A percentile compares a stretch with the other conserved stretches of the same genome.
Evolutionary conservation across 2,888 invertebrate species (phyloP).

Genomic region (Erebia epiphron): DNA sequence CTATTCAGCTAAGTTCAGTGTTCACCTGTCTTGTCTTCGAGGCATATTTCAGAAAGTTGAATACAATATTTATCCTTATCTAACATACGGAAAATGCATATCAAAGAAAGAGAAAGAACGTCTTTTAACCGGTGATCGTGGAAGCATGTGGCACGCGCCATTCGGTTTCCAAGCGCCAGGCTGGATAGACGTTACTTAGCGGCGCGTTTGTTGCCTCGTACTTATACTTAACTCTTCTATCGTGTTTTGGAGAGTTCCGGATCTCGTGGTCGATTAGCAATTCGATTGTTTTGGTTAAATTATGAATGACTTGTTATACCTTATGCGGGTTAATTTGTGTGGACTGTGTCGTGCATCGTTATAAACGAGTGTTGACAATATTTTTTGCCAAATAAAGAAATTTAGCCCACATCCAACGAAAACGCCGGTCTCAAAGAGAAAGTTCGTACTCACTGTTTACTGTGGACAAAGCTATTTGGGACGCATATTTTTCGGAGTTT

Average conservation of each 20-base stretch:
- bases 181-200: constrained; percentile 59
- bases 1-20: constrained; percentile 48
- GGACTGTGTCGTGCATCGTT: constrained; percentile 15
- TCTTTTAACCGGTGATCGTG: constrained; percentile 54
- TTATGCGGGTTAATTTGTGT: constrained; percentile 19
- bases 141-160: constrained; percentile 78
- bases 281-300: constrained; percentile 41
- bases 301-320: constrained; percentile 30
- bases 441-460: constrained; percentile 65
- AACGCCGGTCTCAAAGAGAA: constrained; percentile 67
- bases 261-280: constrained; percentile 41
- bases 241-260: constrained; percentile 67
- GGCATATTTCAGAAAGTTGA: constrained; percentile 52
- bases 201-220: constrained; percentile 43
- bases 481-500: constrained; percentile 51
- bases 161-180: constrained; percentile 72
- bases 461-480: constrained; percentile 53
- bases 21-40: constrained; percentile 68
- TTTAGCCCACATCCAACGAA: constrained; percentile 69
- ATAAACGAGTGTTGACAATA: constrained; percentile 31
- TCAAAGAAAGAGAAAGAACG: constrained; percentile 68
- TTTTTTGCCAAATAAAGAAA: constrained; percentile 49
- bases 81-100: constrained; percentile 47
- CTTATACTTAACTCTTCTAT: constrained; percentile 56
- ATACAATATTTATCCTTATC: constrained; percentile 67